Evolutionary conservation across 1,140 invertebrate species (phyloP), one percentile per base, ranked within the genome.

Genomic region (silkworm (Bombyx mori)): DNA sequence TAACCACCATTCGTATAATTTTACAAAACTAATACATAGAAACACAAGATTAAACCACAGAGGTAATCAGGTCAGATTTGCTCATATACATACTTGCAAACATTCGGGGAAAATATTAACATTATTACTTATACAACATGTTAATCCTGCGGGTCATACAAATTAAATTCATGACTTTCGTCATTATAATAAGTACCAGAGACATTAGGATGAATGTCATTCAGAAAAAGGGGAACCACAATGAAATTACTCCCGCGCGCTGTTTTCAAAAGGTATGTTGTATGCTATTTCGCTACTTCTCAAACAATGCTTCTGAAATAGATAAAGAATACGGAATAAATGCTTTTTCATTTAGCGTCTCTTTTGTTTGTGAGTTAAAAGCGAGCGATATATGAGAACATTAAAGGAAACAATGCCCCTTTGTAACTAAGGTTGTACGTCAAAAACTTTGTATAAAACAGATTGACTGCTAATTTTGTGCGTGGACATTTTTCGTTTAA

Each of bases 301-400:
- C 53, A 60, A 59, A 69, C 54, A 59, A 53, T 52, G 61, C 65
- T 64, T 61, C 48, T 54, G 56, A 63, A 66, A 64, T 58, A 70
- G 66, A 66, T 54, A 66, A 71, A 73, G 71, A 72, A 71, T 72
- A 68, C 57, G 65, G 69, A 72, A 79, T 73, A 79, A 77, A 79
- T 69, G 69, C 65, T 76, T 79, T 76, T 77, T 79, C 74, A 79
- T 79, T 77, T 76, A 73, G 66, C 60, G 45, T 62, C 69, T 70
- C 64, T 63, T 76, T 77, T 75, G 73, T 74, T 54, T 49, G 52
- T 58, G 67, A 67, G 72, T 73, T 73, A 73, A 73, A 74, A 74
- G 62, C 68, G 63, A 68, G 68, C 70, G 68, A 79, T 79, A 69
- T 76, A 79, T 76, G 69, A 61, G 66, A 74, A 73, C 71, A 79